phyloP scores from a whole-genome alignment of 1,140 invertebrate species.

The Tetranychus urticae region DNA sequence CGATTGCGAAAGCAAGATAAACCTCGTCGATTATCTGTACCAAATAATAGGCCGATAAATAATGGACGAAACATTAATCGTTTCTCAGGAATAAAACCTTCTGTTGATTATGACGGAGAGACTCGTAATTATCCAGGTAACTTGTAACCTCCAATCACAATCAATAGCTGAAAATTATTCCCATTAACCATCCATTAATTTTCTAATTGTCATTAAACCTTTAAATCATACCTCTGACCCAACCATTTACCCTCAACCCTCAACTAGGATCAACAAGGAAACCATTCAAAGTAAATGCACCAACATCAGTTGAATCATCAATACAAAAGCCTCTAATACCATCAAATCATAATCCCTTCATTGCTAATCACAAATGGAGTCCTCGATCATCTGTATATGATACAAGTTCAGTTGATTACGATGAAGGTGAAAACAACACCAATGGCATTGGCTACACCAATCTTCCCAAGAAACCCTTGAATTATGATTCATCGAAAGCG shows the following conservation, averaged over 20 bases:
- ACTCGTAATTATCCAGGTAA: background rate
- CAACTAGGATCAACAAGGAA: too few relatives aligned
- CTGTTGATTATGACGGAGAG: background rate
- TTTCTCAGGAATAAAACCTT: background rate
- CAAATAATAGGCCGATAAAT: background rate
- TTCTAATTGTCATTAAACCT: too few relatives aligned
- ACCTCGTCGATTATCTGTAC: background rate
- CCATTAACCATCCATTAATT: too few relatives aligned
- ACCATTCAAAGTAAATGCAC: background rate
- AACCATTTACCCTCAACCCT: too few relatives aligned
- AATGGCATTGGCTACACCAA: background rate
- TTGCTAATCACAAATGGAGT: background rate
- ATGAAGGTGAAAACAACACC: background rate
- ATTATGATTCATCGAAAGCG: background rate
- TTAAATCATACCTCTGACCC: too few relatives aligned
- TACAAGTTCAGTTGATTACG: background rate
- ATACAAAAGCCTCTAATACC: background rate
- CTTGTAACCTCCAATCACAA: background rate
- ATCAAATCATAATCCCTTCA: background rate
- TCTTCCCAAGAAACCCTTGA: background rate
- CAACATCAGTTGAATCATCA: background rate
- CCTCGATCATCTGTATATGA: background rate
- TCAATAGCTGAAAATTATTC: background rate
- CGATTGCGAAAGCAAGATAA: background rate
- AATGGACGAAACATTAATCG: background rate